Percentiles rank a stretch among this genome's conserved stretches.
Conservation (phyloP, 2,888 invertebrate genomes). For the Caenorhabditis auriculariae region DNA sequence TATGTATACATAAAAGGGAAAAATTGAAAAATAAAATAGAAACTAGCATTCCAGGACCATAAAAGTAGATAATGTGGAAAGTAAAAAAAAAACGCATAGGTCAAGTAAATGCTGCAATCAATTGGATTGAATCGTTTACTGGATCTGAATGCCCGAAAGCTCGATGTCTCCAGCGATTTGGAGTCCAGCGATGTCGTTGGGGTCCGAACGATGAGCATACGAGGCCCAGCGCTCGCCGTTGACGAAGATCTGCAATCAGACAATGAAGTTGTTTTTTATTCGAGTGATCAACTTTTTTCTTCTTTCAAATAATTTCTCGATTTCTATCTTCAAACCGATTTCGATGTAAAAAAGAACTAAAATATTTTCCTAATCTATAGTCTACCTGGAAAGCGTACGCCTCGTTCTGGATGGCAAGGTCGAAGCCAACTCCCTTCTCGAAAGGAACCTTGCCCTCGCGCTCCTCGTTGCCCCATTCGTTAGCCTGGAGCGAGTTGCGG, state of each 20-base stretch:
- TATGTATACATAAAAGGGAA: no score
- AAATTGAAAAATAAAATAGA: no score
- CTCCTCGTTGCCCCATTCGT: constrained; percentile 62
- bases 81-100: no score
- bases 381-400: constrained; percentile 59
- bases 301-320: neutral
- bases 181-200: constrained; percentile 61
- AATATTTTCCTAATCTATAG: neutral
- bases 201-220: constrained; percentile 63
- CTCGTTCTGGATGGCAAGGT: constrained; percentile 60
- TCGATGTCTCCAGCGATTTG: constrained; percentile 62
- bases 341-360: no score
- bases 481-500: constrained; percentile 51
- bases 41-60: no score
- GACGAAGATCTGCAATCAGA: constrained; percentile 57
- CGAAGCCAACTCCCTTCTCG: constrained; percentile 63
- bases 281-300: neutral
- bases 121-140: constrained; percentile 40
- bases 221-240: constrained; percentile 64
- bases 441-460: constrained; percentile 61
- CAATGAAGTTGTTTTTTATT: neutral
- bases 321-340: no score
- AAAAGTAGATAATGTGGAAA: no score
- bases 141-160: constrained; percentile 60
- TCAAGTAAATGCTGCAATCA: no score